A percentile compares a stretch with the other conserved stretches of the same genome.
These are phyloP conservation scores for Orientallactaga bullata DNA, from an alignment of 2,113 vertebrate genomes.

Conservation along the genomic window DNA sequence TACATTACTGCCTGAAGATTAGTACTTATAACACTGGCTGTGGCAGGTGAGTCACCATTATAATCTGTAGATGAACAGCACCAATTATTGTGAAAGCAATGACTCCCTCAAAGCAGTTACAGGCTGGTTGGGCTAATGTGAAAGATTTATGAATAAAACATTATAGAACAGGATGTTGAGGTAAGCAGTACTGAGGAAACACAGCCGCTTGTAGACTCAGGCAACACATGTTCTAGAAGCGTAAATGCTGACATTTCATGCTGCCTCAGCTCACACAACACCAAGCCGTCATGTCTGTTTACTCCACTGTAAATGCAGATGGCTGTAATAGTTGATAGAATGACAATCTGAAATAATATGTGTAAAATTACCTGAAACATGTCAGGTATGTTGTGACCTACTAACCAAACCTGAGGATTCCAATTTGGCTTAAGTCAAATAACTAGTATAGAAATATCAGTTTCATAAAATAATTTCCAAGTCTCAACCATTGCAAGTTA, in stretches of 20 bases:
- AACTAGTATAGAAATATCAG: not conserved
- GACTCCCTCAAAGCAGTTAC: not conserved
- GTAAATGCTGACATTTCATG: not conserved
- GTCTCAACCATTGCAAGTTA: not conserved
- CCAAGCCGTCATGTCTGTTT: not conserved
- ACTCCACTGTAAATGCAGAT: not conserved
- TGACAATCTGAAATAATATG: not conserved
- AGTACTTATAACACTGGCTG: not conserved
- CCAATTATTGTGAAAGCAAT: not conserved
- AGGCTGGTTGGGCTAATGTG: not conserved
- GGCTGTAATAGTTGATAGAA: not conserved
- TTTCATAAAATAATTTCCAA: slow-evolving; percentile 6
- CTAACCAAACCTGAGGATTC: not conserved
- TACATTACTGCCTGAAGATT: not conserved
- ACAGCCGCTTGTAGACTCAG: not conserved
- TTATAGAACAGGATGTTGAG: not conserved
- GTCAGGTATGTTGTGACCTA: not conserved
- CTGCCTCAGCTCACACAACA: slow-evolving; percentile 5
- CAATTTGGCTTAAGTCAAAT: not conserved
- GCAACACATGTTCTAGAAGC: not conserved
- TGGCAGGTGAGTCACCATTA: not conserved
- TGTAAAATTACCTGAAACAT: not conserved
- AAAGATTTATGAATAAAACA: slow-evolving; percentile 19
- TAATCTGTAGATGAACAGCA: not conserved
- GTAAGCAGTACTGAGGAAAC: not conserved